Conservation (phyloP, 2,797 vertebrate genomes). For the Crenuchus spilurus region DNA sequence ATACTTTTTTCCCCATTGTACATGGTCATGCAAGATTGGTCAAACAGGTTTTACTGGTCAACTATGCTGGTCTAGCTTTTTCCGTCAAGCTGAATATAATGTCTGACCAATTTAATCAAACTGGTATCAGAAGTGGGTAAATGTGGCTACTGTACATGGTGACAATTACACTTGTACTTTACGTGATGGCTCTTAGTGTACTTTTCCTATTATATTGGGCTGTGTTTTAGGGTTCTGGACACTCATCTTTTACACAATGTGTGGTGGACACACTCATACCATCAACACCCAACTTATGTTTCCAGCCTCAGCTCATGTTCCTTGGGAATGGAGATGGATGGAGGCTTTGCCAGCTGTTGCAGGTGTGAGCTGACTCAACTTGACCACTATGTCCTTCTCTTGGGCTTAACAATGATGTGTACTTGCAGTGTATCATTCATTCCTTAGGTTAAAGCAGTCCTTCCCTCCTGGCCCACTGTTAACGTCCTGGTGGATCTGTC, state of each 20-base stretch:
- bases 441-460: background rate
- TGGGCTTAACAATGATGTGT: background rate
- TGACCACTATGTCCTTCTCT: background rate
- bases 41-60: no score
- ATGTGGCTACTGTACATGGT: no score
- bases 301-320: background rate
- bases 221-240: background rate
- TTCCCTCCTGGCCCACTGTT: background rate
- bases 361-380: background rate
- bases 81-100: no score
- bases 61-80: no score
- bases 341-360: background rate
- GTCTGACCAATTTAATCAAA: no score
- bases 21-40: no score
- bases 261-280: background rate
- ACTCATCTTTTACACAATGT: background rate
- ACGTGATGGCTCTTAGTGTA: background rate
- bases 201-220: background rate
- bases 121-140: no score
- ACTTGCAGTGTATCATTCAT: slow-evolving; percentile 15
- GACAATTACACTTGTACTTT: background rate
- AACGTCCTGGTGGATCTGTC: background rate
- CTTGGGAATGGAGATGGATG: background rate
- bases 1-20: no score
- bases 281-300: background rate